These are phyloP conservation scores for Natrix natrix DNA, from an alignment of 2,797 vertebrate species.

Conservation along the genomic window DNA sequence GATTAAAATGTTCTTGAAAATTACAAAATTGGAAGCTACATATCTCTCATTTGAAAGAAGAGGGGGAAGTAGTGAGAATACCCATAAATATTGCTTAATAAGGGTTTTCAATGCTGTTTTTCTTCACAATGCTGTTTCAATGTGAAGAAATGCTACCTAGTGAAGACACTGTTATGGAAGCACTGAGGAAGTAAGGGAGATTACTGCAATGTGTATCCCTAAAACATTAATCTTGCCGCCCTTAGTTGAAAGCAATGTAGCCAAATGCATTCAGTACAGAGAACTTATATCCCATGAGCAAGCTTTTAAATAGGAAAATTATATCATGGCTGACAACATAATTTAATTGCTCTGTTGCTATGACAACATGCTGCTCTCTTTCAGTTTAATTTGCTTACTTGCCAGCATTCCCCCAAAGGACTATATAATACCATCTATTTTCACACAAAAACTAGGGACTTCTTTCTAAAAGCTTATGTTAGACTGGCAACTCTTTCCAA, in stretches of 20 bases:
- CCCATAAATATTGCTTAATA: neutral
- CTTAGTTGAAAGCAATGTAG: slow-evolving; percentile 9
- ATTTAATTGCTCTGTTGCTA: slow-evolving; percentile 97
- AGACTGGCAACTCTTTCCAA: neutral
- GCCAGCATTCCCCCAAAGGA: slow-evolving; percentile 77
- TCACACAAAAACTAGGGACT: slow-evolving; percentile 15
- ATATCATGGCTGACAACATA: slow-evolving; percentile 96
- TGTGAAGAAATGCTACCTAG: neutral
- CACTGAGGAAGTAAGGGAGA: neutral
- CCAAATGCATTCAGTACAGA: slow-evolving; percentile 63
- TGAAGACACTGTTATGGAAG: neutral
- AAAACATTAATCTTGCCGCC: neutral
- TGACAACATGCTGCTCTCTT: slow-evolving; percentile 94
- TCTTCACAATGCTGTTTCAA: neutral
- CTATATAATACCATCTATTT: slow-evolving; percentile 35
- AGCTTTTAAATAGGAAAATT: slow-evolving; percentile 87
- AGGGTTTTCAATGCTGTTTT: neutral
- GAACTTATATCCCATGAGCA: slow-evolving; percentile 77
- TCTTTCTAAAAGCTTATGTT: slow-evolving; percentile 15
- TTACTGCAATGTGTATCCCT: neutral
- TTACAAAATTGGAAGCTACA: neutral
- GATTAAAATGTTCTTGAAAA: neutral
- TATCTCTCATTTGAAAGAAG: neutral
- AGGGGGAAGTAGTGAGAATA: neutral
- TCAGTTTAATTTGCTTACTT: slow-evolving; percentile 87